Evolutionary conservation across 2,797 vertebrate genomes (phyloP).

Genomic region (Buphagus erythrorhynchus): DNA sequence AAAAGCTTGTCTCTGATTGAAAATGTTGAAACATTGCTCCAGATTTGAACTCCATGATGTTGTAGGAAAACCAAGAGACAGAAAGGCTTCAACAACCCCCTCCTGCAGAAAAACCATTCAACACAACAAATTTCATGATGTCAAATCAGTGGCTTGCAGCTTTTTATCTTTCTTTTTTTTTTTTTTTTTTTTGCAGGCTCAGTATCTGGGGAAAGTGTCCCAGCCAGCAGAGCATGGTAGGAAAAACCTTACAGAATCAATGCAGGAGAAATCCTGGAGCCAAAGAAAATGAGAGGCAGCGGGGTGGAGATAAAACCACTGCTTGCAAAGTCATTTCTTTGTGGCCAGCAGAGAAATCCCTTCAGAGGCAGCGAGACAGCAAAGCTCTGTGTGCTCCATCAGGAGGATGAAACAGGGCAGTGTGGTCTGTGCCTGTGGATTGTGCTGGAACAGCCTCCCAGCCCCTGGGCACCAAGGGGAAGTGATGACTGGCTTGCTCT

Average conservation of each 20-base stretch:
- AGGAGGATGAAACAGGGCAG: neutral
- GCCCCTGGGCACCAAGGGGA: neutral
- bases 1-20: neutral
- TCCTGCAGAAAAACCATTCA: constrained; percentile 19
- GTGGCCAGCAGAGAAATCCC: neutral
- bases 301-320: neutral
- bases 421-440: neutral
- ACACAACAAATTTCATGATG: neutral
- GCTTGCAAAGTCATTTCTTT: neutral
- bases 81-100: neutral
- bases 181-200: neutral
- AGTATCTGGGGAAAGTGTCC: neutral
- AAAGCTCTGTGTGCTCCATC: neutral
- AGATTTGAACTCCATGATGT: neutral
- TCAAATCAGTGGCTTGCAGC: neutral
- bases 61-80: neutral
- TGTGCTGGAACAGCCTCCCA: neutral
- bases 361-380: neutral
- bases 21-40: neutral
- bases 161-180: neutral
- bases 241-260: neutral
- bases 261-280: neutral
- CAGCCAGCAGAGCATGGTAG: neutral
- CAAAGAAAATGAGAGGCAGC: neutral
- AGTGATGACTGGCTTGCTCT: neutral